phyloP scores from a whole-genome alignment of 1,140 invertebrate species.

The Amyelois transitella region DNA sequence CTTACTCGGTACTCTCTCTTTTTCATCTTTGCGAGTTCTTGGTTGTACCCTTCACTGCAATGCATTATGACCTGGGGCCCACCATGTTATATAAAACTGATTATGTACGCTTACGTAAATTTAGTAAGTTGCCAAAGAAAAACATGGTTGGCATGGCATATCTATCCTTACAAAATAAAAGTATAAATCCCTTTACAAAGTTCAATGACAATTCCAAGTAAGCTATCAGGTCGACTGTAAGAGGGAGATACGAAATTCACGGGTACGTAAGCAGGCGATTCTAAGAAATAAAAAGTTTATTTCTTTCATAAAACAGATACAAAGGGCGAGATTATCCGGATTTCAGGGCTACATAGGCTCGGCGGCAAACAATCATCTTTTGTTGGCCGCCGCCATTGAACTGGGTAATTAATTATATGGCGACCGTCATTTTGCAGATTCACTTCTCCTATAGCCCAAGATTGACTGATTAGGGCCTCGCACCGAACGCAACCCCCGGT shows the following conservation, averaged over 20 bases:
- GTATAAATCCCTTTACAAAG: no score
- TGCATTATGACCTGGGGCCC: no score
- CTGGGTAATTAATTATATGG: constrained; percentile 58
- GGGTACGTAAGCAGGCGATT: constrained; percentile 24
- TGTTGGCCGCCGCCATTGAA: constrained; percentile 51
- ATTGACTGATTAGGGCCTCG: constrained; percentile 46
- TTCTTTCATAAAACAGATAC: constrained; percentile 56
- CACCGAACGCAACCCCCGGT: constrained; percentile 4
- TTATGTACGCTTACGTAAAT: no score
- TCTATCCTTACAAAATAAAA: no score
- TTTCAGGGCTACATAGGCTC: constrained; percentile 58
- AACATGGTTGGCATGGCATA: no score
- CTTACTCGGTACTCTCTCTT: no score
- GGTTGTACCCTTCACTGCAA: no score
- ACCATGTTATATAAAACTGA: no score
- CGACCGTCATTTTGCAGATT: constrained; percentile 56
- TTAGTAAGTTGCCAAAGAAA: no score
- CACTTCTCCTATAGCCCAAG: constrained; percentile 43
- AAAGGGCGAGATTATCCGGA: constrained; percentile 60
- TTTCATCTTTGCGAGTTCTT: no score
- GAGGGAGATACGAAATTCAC: constrained; percentile 5
- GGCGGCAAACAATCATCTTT: constrained; percentile 63
- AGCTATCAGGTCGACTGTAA: neutral
- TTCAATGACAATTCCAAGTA: neutral
- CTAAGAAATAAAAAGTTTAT: constrained; percentile 57